These are phyloP conservation scores for Delia radicum DNA, from an alignment of 1,140 invertebrate species.

Conservation along the genomic window DNA sequence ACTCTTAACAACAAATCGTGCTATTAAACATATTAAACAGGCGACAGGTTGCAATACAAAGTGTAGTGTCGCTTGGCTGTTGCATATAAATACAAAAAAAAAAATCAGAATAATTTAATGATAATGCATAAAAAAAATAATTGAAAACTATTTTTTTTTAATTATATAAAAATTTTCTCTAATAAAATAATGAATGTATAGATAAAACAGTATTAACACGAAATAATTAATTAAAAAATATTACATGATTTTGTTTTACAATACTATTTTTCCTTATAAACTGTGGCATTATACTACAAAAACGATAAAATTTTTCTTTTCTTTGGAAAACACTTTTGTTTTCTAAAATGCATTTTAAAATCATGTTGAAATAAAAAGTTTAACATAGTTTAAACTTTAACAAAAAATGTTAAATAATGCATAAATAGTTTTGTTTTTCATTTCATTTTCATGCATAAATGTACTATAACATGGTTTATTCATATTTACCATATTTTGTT, in stretches of 20 bases:
- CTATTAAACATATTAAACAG: neutral
- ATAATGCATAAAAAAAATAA: neutral
- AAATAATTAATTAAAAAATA: neutral
- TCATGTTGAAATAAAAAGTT: neutral
- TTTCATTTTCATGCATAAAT: slow-evolving; percentile 5
- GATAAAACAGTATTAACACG: neutral
- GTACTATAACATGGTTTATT: slow-evolving; percentile 17
- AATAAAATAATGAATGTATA: neutral
- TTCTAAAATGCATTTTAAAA: neutral
- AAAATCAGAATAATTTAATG: neutral
- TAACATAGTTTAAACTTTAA: neutral
- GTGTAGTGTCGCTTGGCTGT: neutral
- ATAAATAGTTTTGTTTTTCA: neutral
- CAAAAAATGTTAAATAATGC: slow-evolving; percentile 20
- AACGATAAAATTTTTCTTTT: neutral
- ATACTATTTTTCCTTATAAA: neutral
- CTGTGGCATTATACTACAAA: neutral
- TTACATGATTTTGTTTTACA: neutral
- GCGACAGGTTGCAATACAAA: neutral
- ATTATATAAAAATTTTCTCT: neutral
- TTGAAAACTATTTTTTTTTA: neutral
- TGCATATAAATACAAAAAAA: neutral
- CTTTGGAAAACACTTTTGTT: neutral
- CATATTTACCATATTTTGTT: slow-evolving; percentile 19
- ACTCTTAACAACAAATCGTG: neutral